These are phyloP conservation scores for Drosophila anomalipes DNA, from an alignment of 2,888 invertebrate species.

Conservation along the genomic window DNA sequence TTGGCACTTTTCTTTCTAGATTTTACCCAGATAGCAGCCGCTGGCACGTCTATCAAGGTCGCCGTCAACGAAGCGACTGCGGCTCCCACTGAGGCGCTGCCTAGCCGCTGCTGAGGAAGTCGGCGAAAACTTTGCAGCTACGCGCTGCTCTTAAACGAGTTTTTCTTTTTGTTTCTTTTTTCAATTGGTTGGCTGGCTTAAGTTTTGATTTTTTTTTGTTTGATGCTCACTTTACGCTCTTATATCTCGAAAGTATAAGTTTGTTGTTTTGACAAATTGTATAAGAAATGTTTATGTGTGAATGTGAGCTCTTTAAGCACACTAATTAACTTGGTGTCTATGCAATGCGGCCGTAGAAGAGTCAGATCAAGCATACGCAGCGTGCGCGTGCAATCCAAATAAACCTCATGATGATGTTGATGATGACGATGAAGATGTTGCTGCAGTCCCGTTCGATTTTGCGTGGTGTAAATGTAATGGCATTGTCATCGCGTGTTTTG, in stretches of 20 bases:
- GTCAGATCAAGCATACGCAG: constrained; percentile 49
- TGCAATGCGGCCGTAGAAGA: background rate
- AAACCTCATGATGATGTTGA: background rate
- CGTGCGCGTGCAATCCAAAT: constrained; percentile 19
- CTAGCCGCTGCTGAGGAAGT: constrained; percentile 62
- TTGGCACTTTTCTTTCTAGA: constrained; percentile 3
- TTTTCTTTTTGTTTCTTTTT: constrained; percentile 45
- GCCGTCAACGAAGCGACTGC: constrained; percentile 84
- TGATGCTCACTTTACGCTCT: constrained; percentile 61
- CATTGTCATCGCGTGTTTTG: constrained; percentile 50
- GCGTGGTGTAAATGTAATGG: constrained; percentile 23
- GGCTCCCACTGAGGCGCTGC: constrained; percentile 38
- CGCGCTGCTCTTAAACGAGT: constrained; percentile 63
- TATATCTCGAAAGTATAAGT: constrained; percentile 79
- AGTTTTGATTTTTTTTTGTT: constrained; percentile 9
- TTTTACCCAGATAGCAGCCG: constrained; percentile 63
- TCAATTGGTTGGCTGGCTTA: constrained; percentile 12
- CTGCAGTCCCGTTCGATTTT: constrained; percentile 36
- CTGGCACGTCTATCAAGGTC: constrained; percentile 86
- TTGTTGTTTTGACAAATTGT: constrained; percentile 80
- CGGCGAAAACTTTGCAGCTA: constrained; percentile 43
- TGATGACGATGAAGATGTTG: constrained; percentile 6
- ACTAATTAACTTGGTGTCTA: constrained; percentile 61
- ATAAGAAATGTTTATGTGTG: constrained; percentile 67
- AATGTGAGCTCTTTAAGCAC: constrained; percentile 46